Evolutionary conservation across 2,888 invertebrate genomes (phyloP), one percentile per base, ranked within the genome.

Genomic region (Oscheius sp.): DNA sequence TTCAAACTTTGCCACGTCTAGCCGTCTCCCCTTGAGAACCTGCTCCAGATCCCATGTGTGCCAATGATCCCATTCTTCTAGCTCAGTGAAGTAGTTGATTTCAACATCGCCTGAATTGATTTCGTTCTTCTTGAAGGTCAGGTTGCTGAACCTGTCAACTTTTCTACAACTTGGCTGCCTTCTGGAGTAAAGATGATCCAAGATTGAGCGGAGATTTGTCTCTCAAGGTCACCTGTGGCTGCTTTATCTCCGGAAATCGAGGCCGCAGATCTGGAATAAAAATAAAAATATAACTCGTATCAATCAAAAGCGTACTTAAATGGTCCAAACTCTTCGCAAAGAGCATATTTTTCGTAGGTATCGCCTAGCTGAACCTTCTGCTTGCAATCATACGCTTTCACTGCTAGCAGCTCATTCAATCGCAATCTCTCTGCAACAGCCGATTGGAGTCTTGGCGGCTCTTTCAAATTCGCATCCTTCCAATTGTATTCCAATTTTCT

Each of bases 31-130:
- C 27, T 68, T 68, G 12, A 68, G n/a, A 34, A 45, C 52, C 48
- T 68, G 68, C 33, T 68, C 68, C 34, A 68, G 15, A 20, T 68
- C 68, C 58, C 68, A 68, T 8, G 61, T 68, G 29, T 68, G 68
- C 68, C 68, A 68, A 17, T 61, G 20, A 10, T 48, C 15, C 68
- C 68, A 68, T 46, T 58, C 48, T n/a, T 34, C 39, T n/a, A 68
- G 61, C 42, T 68, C 61, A 3, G 68, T 68, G 25, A 68, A 37
- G 45, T 61, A 68, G 39, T 68, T 68, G n/a, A 68, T 50, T 37
- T 68, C 68, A n/a, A 68, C 68, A 23, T 68, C 68, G 3, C 68
- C 68, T 50, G 17, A 29, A 48, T 6, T 48, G 20, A 12, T 17
- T 2, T 39, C n/a, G 8, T 2, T 37, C n/a, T 4, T 6, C 8